Evolutionary conservation across 2,797 vertebrate species (phyloP).

Genomic region (Oreortyx pictus): DNA sequence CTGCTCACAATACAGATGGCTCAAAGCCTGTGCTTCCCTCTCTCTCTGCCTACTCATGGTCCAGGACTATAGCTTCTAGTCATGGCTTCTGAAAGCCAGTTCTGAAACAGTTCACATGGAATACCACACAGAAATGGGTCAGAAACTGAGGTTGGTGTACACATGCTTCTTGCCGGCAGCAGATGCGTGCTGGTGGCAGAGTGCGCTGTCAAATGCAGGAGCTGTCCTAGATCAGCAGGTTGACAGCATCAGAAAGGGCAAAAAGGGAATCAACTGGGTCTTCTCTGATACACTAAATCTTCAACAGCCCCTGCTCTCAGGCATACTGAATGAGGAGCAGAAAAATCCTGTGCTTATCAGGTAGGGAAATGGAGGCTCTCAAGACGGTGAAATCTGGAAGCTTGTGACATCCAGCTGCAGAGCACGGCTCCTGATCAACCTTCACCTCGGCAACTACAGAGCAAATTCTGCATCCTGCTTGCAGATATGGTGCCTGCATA

Average conservation of each 20-base stretch:
- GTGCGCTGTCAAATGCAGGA: not conserved
- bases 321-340: not conserved
- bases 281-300: not conserved
- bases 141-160: not conserved
- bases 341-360: not conserved
- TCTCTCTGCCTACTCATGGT: not conserved
- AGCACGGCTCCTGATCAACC: not conserved
- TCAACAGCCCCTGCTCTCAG: not conserved
- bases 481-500: too few species aligned
- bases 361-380: not conserved
- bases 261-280: not conserved
- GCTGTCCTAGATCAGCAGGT: not conserved
- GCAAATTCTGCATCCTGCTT: not conserved
- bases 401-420: not conserved
- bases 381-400: not conserved
- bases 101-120: not conserved
- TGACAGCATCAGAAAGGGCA: not conserved
- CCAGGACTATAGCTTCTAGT: not conserved
- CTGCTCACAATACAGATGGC: not conserved
- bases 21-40: not conserved
- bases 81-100: not conserved
- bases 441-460: not conserved
- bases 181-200: not conserved
- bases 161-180: not conserved
- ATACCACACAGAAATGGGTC: not conserved